A percentile compares a stretch with the other conserved stretches of the same genome.
phyloP scores from a whole-genome alignment of 53 echinoderm and acorn worm genomes.

The Paelopatides confundens region DNA sequence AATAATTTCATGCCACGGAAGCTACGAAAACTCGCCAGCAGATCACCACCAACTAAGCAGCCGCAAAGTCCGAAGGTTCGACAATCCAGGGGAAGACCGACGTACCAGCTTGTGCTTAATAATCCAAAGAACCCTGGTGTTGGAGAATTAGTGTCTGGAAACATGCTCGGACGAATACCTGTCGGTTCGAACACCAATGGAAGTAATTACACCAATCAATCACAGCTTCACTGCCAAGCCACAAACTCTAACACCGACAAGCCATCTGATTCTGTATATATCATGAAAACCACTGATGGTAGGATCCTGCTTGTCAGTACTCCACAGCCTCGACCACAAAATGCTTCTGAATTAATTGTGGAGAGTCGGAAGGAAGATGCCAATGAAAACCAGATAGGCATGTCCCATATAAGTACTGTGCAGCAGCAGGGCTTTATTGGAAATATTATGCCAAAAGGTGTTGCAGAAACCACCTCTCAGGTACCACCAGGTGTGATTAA shows the following conservation, averaged over 20 bases:
- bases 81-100: too few species aligned
- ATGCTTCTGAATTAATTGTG: not conserved
- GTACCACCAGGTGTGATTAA: too few species aligned
- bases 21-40: too few species aligned
- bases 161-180: not conserved
- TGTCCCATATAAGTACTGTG: too few species aligned
- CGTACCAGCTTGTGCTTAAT: too few species aligned
- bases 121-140: not conserved
- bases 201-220: not conserved
- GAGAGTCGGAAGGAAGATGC: not conserved
- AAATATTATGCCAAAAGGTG: too few species aligned
- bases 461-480: too few species aligned
- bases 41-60: too few species aligned
- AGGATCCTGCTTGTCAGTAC: not conserved
- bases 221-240: not conserved
- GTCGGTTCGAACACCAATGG: not conserved
- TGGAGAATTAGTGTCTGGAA: conserved; percentile 1
- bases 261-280: not conserved
- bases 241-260: not conserved
- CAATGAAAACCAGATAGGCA: not conserved
- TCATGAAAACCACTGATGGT: not conserved
- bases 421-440: too few species aligned
- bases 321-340: not conserved
- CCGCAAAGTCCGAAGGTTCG: too few species aligned
- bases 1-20: too few species aligned